Evolutionary conservation across 1,140 invertebrate species (phyloP).

Genomic region (Trichomalopsis sarcophagae): DNA sequence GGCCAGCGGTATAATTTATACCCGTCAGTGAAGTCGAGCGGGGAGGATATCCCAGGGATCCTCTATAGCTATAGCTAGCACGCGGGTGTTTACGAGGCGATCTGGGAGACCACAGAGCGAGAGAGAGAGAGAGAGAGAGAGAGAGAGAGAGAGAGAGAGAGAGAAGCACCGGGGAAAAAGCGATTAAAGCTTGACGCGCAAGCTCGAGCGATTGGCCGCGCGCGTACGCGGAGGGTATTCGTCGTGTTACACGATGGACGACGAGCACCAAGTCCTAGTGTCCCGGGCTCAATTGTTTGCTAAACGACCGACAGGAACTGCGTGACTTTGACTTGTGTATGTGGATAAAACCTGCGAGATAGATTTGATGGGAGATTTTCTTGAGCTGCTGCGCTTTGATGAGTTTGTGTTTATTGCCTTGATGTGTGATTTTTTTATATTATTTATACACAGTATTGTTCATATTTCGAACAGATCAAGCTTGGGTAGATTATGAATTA

Average conservation of each 20-base stretch:
- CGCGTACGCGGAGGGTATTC: too few relatives aligned
- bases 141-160: not conserved
- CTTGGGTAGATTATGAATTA: too few relatives aligned
- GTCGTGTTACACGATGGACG: not conserved
- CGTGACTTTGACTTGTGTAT: too few relatives aligned
- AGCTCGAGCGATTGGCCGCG: not conserved
- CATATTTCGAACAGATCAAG: too few relatives aligned
- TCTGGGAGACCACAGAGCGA: slow-evolving; percentile 14
- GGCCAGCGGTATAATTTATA: slow-evolving; percentile 71
- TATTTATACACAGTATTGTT: not conserved
- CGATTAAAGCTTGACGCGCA: not conserved
- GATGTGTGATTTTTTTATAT: not conserved
- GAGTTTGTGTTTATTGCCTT: not conserved
- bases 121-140: not conserved
- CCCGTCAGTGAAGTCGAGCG: slow-evolving; percentile 61
- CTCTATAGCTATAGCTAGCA: not conserved
- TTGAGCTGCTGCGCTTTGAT: not conserved
- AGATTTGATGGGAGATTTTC: not conserved
- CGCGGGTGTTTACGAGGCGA: slow-evolving; percentile 7
- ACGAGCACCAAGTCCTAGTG: not conserved
- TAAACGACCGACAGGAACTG: slow-evolving; percentile 3
- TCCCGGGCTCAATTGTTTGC: slow-evolving; percentile 25
- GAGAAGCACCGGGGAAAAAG: not conserved
- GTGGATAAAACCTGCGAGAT: not conserved
- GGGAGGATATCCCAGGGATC: slow-evolving; percentile 57